Evolutionary conservation across 2,797 vertebrate species (phyloP), one percentile per base, ranked within the genome.

Genomic region (Girardinus metallicus): DNA sequence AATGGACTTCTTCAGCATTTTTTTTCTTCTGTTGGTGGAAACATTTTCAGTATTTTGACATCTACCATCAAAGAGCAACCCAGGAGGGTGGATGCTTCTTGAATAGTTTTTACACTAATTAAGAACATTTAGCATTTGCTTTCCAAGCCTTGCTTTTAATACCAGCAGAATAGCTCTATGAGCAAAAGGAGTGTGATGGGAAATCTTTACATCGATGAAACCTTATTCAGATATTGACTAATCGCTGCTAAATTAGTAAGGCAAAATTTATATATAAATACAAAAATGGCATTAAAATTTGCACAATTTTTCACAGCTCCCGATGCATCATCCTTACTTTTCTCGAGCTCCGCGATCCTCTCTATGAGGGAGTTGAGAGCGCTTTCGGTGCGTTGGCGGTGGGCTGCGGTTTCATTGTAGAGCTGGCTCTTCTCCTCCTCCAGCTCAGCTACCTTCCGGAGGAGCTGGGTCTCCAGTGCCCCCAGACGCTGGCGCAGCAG

Each of bases 351-450:
- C 0, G 96, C 94, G 90, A 99, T 99, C 88, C 98, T 96, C 92
- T 99, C 97, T 85, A 99, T 94, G 90, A 99, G 94, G 0, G 97
- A 96, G n/a, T 97, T 97, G 86, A 99, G 92, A 9, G 96, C 92
- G 31, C 88, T 97, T 91, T 99, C 98, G 0, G 98, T 99, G 94
- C 96, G 97, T 90, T 98, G 97, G 77, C 98, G 96, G 87, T 99
- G 98, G 75, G 96, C 97, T 0, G 97, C 96, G 0, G 97, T 99
- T 94, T 99, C 98, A 0, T 99, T 99, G 94, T 97, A 98, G n/a
- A 99, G 97, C 93, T 97, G 94, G 47, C 96, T 97, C 85, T 98
- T 99, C 94, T 99, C 98, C 76, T 98, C 97, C 94, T 99, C 97
- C 66, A 99, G 96, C 93, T 99, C 98, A 0, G 97, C 95, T 95